Percentiles rank a stretch among this genome's conserved stretches.
Evolutionary conservation across 2,797 vertebrate genomes (phyloP).

Genomic region (Columba guinea): DNA sequence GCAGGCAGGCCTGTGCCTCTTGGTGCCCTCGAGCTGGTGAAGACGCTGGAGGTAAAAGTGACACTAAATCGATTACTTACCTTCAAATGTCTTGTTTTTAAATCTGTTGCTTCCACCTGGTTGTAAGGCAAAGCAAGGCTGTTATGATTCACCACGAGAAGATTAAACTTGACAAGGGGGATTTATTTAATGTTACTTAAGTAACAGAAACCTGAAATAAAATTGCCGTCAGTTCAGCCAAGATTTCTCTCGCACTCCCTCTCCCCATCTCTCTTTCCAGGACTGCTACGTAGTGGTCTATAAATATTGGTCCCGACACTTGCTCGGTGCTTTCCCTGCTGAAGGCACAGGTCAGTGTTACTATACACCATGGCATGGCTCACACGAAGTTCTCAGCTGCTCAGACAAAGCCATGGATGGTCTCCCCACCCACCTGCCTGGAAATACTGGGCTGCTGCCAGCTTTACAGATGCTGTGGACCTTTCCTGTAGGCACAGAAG

Average conservation of each 20-base stretch:
- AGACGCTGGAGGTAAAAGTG: background rate
- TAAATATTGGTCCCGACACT: slow-evolving; percentile 81
- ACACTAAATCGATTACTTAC: slow-evolving; percentile 59
- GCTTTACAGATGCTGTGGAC: slow-evolving; percentile 73
- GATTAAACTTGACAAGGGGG: slow-evolving; percentile 38
- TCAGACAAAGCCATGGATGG: slow-evolving; percentile 76
- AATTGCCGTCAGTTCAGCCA: slow-evolving; percentile 15
- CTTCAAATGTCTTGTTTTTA: slow-evolving; percentile 51
- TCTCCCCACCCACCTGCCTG: slow-evolving; percentile 75
- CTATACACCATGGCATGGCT: slow-evolving; percentile 70
- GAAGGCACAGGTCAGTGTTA: slow-evolving; percentile 77
- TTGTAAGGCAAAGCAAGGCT: slow-evolving; percentile 11
- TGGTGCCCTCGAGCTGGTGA: background rate
- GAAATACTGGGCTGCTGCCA: slow-evolving; percentile 77
- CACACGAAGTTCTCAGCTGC: slow-evolving; percentile 79
- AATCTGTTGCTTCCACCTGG: slow-evolving; percentile 51
- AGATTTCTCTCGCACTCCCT: background rate
- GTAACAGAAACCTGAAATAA: slow-evolving; percentile 23
- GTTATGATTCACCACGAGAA: slow-evolving; percentile 48
- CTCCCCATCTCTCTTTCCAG: background rate
- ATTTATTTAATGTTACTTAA: background rate
- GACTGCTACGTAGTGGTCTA: slow-evolving; percentile 70
- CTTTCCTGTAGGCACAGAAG: slow-evolving; percentile 48
- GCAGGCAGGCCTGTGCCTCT: background rate
- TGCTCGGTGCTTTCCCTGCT: slow-evolving; percentile 66